A percentile compares a stretch with the other conserved stretches of the same genome.
These are phyloP conservation scores for Sebastes nivosus DNA, from an alignment of 2,797 vertebrate species.

Conservation along the genomic window DNA sequence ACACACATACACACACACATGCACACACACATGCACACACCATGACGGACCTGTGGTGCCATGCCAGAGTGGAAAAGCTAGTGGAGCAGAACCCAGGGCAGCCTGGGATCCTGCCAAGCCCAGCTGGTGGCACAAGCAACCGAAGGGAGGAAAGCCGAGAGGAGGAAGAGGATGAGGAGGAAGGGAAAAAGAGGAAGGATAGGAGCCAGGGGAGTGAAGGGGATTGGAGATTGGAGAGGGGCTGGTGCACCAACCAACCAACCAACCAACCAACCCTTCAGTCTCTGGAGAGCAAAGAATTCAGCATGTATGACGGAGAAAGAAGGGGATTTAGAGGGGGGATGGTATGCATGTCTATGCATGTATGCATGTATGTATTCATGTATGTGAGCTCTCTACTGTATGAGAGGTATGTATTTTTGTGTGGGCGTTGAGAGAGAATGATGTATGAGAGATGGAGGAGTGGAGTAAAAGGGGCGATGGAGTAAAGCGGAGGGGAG, in stretches of 20 bases:
- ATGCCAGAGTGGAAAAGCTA: slow-evolving; percentile 68
- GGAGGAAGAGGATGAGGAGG: slow-evolving; percentile 37
- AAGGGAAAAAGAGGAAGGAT: slow-evolving; percentile 3
- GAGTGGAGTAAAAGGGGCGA: slow-evolving; percentile 21
- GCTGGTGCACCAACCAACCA: slow-evolving; percentile 5
- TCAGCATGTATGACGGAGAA: neutral
- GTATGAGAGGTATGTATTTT: slow-evolving; percentile 17
- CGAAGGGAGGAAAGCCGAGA: slow-evolving; percentile 26
- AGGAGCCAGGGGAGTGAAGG: slow-evolving; percentile 17
- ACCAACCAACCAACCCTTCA: neutral
- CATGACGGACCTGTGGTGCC: slow-evolving; percentile 60
- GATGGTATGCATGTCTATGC: slow-evolving; percentile 26
- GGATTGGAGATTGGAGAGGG: slow-evolving; percentile 15
- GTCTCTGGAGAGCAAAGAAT: slow-evolving; percentile 28
- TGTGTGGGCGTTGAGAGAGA: slow-evolving; percentile 43
- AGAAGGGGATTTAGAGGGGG: slow-evolving; percentile 19
- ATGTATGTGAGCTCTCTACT: neutral
- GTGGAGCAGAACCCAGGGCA: slow-evolving; percentile 70
- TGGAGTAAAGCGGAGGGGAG: slow-evolving; percentile 30
- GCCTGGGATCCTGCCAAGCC: slow-evolving; percentile 65
- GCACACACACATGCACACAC: slow-evolving; percentile 33
- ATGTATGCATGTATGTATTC: slow-evolving; percentile 17
- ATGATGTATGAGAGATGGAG: slow-evolving; percentile 24
- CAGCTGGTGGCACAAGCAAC: slow-evolving; percentile 63
- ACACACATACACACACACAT: neutral